Base-by-base conservation (phyloP, 2,113 vertebrate species). In the Falcunculus frontatus region DNA sequence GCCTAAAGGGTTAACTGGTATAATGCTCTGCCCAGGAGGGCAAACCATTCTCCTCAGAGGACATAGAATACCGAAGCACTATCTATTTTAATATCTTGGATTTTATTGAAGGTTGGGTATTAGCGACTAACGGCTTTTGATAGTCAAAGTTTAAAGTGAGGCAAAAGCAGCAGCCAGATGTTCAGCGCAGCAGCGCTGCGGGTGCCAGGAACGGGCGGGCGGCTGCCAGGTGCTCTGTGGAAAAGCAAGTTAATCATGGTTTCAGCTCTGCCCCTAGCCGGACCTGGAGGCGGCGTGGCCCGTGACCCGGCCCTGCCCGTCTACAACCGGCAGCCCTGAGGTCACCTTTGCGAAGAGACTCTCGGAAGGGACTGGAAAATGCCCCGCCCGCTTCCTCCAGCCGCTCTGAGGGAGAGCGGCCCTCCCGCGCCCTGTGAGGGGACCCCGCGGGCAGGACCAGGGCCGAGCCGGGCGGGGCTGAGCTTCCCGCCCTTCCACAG, bases 361-460 rank as follows among this genome's bases (percentile, higher is more conserved):
- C 32, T 4, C 1, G 22, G 1, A 7, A 14, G 44, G 27, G 9
- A 16, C 56, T 0, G 49, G 2, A 2, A 27, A 30, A 4, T 0
- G 19, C 27, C 6, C 11, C 16, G 4, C 33, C 13, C 2, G 11
- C 12, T 11, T 5, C 35, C 6, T 7, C 4, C 22, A 0, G 41
- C 4, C 12, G 7, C 4, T 3, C 39, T 1, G 42, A 6, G 9
- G 4, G 17, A 4, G 7, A 33, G 57, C 44, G 7, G 42, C 19
- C 12, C 7, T 55, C 41, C 47, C 33, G 39, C 37, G 46, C 22
- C 7, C 13, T 2, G 9, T 59, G 72, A 59, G 63, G 73, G 53
- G 6, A 29, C 13, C 10, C 26, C 21, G 53, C 27, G 30, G 60
- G 4, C 74, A 11, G 62, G 19, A 8, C 35, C 20, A 41, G 52